These are phyloP conservation scores for Ypsolopha scabrella DNA, from an alignment of 2,888 invertebrate genomes.

Conservation along the genomic window DNA sequence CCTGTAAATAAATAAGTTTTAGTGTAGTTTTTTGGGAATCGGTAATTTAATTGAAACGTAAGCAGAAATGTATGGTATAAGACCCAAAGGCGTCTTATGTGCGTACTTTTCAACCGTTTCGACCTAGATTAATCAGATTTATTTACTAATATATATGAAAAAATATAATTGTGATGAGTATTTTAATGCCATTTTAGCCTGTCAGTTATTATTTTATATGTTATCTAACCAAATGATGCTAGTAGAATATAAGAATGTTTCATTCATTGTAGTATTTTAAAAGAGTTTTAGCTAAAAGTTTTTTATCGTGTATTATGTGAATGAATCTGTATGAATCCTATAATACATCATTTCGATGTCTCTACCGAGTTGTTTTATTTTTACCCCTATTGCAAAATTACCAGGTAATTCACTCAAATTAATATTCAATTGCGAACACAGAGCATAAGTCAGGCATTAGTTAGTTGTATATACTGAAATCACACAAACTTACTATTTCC, in stretches of 20 bases:
- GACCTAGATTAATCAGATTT: slow-evolving; percentile 11
- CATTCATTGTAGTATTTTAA: slow-evolving; percentile 37
- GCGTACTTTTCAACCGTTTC: slow-evolving; percentile 7
- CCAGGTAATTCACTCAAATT: too few relatives aligned
- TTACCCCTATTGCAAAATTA: neutral
- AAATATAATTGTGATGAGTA: slow-evolving; percentile 57
- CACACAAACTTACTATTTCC: too few relatives aligned
- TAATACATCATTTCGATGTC: slow-evolving; percentile 64
- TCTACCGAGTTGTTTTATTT: slow-evolving; percentile 15
- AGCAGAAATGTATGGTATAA: slow-evolving; percentile 3
- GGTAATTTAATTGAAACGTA: slow-evolving; percentile 8
- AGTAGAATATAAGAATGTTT: slow-evolving; percentile 58
- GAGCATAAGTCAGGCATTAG: too few relatives aligned
- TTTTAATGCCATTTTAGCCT: slow-evolving; percentile 65
- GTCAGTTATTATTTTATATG: slow-evolving; percentile 51
- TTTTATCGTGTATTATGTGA: slow-evolving; percentile 60
- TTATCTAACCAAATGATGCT: slow-evolving; percentile 68
- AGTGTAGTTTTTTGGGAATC: slow-evolving; percentile 1
- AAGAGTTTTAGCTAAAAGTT: slow-evolving; percentile 52
- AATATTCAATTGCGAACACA: too few relatives aligned
- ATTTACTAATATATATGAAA: slow-evolving; percentile 43
- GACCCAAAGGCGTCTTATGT: slow-evolving; percentile 4
- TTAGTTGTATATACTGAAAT: too few relatives aligned
- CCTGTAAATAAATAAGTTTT: neutral
- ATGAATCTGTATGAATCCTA: slow-evolving; percentile 62